Evolutionary conservation across 2,797 vertebrate species (phyloP), one percentile per base, ranked within the genome.

Genomic region (Phalanger gymnotis): DNA sequence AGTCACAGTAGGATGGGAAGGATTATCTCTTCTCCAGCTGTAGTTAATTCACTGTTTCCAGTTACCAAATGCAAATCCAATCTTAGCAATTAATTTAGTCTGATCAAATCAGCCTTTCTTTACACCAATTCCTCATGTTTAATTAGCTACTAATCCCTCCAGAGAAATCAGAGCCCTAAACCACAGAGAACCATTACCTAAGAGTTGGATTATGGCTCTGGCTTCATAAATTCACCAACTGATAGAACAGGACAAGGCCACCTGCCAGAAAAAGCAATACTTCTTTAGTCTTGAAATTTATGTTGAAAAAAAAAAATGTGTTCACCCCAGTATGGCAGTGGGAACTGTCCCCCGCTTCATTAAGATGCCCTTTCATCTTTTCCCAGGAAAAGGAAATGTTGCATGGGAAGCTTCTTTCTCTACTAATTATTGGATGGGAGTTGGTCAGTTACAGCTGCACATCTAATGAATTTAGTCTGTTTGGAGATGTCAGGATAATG

Each of bases 341-440:
- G 56, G 34, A 54, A 90, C 0, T 1, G 53, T 13, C 11, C 16
- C 53, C 52, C 91, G 30, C 96, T 57, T 53, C 53, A 54, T 92
- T 54, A 55, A 93, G 54, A 55, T 25, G 6, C 55, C 89, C 97
- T 98, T 98, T 98, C 97, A 97, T 98, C 95, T 98, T 96, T 93
- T 97, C 98, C 97, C 97, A 96, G 97, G 97, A 97, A 98, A 92
- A 96, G 98, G 94, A 47, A 94, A 94, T 92, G 94, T 94, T 97
- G 96, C 93, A 47, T 57, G 90, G 81, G 94, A 92, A 93, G 89
- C 89, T 97, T 95, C 96, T 97, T 95, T 91, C 90, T 90, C 97
- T 97, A 87, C 93, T 98, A 98, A 98, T 96, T 96, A 96, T 95
- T 98, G 96, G 96, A 96, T 96, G 91, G 95, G 95, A 98, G 81